Evolutionary conservation across 2,113 vertebrate species (phyloP).

Genomic region (Silurus glanis): DNA sequence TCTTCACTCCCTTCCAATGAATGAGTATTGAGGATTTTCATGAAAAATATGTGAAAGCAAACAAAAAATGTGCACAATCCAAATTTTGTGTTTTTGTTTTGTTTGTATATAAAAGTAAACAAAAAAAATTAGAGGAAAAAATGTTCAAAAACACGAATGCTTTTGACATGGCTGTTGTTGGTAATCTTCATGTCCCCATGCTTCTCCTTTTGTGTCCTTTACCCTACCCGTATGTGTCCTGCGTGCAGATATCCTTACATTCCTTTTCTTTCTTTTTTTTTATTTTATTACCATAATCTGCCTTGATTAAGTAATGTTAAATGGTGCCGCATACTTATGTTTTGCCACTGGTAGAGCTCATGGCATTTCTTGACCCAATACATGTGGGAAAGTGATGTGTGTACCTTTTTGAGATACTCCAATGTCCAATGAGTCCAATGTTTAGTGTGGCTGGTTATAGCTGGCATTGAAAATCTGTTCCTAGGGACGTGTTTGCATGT

Average conservation of each 20-base stretch:
- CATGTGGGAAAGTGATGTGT: not conserved
- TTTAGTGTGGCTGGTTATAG: not conserved
- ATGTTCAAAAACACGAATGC: conserved; percentile 41
- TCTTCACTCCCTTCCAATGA: conserved; percentile 5
- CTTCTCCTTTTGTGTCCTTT: conserved; percentile 2
- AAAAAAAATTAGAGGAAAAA: conserved; percentile 44
- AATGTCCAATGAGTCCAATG: conserved; percentile 7
- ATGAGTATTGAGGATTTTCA: conserved; percentile 56
- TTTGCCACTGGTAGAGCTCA: conserved; percentile 38
- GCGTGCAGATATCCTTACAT: conserved; percentile 17
- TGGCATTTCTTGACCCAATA: conserved; percentile 1
- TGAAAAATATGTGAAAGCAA: conserved; percentile 60
- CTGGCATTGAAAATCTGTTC: not conserved
- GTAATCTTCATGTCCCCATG: conserved; percentile 36
- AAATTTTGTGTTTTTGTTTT: conserved; percentile 58
- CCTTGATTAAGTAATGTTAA: conserved; percentile 63
- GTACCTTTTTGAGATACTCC: conserved; percentile 34
- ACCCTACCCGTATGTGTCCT: conserved; percentile 7
- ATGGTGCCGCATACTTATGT: conserved; percentile 19
- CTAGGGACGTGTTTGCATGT: not conserved
- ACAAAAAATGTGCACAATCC: conserved; percentile 61
- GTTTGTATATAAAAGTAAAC: conserved; percentile 61
- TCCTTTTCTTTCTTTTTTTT: conserved; percentile 7
- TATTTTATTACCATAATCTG: conserved; percentile 63
- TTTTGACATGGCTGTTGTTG: conserved; percentile 47